A percentile compares a stretch with the other conserved stretches of the same genome.
These are phyloP conservation scores for Machimus rusticus DNA, from an alignment of 2,888 invertebrate species.

Conservation along the genomic window DNA sequence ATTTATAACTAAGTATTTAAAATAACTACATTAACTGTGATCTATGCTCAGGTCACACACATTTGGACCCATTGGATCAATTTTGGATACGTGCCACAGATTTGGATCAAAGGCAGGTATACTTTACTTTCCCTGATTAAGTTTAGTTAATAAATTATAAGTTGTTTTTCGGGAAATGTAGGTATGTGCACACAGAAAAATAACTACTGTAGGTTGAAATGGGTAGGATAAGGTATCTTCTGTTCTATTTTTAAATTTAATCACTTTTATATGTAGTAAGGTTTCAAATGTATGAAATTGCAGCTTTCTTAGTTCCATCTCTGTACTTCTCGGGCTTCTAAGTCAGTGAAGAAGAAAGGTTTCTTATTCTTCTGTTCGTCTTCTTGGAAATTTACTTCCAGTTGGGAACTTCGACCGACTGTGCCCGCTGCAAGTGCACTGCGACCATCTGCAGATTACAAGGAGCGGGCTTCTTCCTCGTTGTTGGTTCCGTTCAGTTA, in stretches of 20 bases:
- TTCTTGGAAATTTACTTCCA: neutral
- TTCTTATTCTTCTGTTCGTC: neutral
- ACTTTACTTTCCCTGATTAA: no score
- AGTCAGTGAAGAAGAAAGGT: neutral
- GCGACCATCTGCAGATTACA: constrained; percentile 8
- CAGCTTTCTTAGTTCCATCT: neutral
- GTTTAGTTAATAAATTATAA: no score
- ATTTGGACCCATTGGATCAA: no score
- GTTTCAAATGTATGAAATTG: neutral
- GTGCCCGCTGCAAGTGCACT: neutral
- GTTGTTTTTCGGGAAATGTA: no score
- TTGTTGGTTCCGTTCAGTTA: constrained; percentile 29
- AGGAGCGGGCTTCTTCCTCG: neutral
- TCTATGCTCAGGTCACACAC: no score
- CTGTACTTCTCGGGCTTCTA: neutral
- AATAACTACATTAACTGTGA: no score
- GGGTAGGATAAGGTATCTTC: no score
- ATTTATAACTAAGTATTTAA: no score
- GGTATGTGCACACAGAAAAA: no score
- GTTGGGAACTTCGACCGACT: neutral
- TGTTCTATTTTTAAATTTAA: neutral
- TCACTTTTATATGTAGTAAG: neutral
- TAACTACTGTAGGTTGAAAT: no score
- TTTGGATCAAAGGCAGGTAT: no score
- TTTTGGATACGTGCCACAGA: no score